Conservation (phyloP, 2,888 invertebrate genomes). For the Tuta absoluta region DNA sequence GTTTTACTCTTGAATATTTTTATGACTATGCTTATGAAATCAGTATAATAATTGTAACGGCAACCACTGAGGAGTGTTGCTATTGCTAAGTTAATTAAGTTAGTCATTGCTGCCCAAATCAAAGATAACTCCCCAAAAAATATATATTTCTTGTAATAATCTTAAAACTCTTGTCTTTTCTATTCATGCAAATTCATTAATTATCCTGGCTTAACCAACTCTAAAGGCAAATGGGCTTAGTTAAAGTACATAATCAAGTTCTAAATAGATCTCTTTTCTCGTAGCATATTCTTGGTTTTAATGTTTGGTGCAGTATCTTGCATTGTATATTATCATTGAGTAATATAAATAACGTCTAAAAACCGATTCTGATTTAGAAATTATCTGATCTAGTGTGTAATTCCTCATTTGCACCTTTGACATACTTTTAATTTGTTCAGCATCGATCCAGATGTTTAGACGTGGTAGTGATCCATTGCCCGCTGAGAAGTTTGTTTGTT, state of each 20-base stretch:
- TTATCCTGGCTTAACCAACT: slow-evolving; percentile 63
- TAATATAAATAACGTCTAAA: slow-evolving; percentile 65
- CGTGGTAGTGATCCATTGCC: slow-evolving; percentile 29
- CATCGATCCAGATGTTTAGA: slow-evolving; percentile 23
- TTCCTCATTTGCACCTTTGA: slow-evolving; percentile 57
- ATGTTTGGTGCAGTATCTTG: slow-evolving; percentile 79
- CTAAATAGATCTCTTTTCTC: slow-evolving; percentile 61
- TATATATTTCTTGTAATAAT: slow-evolving; percentile 45
- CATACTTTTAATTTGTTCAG: slow-evolving; percentile 47
- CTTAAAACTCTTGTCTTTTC: slow-evolving; percentile 47
- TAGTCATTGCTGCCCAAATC: slow-evolving; percentile 46
- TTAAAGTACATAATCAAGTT: slow-evolving; percentile 60
- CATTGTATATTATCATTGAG: slow-evolving; percentile 78
- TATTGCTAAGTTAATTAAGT: slow-evolving; percentile 44
- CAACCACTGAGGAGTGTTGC: slow-evolving; percentile 47
- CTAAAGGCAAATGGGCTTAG: slow-evolving; percentile 76
- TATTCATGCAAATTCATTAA: slow-evolving; percentile 51
- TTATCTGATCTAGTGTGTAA: slow-evolving; percentile 46
- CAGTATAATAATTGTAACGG: background rate
- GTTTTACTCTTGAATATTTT: slow-evolving; percentile 4
- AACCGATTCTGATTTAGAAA: slow-evolving; percentile 55
- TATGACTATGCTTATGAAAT: background rate
- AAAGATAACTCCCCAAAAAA: slow-evolving; percentile 45
- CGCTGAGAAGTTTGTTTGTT: slow-evolving; percentile 23
- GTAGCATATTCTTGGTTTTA: slow-evolving; percentile 75